A percentile compares a stretch with the other conserved stretches of the same genome.
Conservation (phyloP, 2,113 vertebrate species). For the Bubo blakistoni region DNA sequence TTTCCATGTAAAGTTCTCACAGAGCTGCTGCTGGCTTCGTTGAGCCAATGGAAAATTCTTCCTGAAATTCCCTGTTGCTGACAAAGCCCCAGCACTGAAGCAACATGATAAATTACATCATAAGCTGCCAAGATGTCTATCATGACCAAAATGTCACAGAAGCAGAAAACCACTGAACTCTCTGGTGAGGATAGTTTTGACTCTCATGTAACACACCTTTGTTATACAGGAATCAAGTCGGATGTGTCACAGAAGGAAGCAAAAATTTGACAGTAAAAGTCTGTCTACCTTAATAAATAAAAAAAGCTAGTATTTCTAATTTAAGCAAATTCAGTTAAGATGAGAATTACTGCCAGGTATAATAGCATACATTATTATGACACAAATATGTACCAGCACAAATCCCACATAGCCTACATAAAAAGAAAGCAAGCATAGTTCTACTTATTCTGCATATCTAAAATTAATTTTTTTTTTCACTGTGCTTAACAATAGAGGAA, state of each 20-base stretch:
- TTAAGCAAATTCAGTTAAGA: not conserved
- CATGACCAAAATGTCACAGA: not conserved
- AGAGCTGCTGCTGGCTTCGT: not conserved
- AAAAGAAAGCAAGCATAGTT: not conserved
- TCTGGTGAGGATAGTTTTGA: not conserved
- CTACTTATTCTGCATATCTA: not conserved
- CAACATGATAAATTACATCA: not conserved
- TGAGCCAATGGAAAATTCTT: constrained; percentile 5
- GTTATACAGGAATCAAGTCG: not conserved
- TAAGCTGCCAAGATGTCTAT: not conserved
- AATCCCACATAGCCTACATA: not conserved
- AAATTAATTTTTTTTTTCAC: not conserved
- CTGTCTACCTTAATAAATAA: not conserved
- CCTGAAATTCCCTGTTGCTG: not conserved
- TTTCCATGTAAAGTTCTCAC: not conserved
- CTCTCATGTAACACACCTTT: not conserved
- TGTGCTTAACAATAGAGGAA: not conserved
- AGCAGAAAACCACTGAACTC: not conserved
- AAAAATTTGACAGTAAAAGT: not conserved
- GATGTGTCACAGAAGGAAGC: not conserved
- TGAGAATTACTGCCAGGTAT: not conserved
- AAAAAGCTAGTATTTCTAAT: not conserved
- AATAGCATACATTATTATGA: not conserved
- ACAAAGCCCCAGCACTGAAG: not conserved
- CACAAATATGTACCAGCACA: not conserved